Base-by-base conservation (phyloP, 2,113 vertebrate species). In the Nothocercus julius region DNA sequence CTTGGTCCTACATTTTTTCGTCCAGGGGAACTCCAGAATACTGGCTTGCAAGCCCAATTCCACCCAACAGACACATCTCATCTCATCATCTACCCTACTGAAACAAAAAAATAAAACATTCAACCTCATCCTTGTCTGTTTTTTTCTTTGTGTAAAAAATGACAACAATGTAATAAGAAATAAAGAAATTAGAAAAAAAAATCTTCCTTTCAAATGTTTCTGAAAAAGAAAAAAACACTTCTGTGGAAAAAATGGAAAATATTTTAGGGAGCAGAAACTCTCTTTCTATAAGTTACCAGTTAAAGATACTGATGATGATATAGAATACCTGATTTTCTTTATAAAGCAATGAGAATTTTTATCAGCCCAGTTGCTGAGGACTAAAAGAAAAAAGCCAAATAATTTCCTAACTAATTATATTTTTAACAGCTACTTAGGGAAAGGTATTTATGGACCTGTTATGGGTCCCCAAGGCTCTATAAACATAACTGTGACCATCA, bases 371-470 rank as follows among this genome's bases (percentile, higher is more conserved):
- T 9, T 13, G 27, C 47, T 85, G 54, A 89, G 36, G 16, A 16
- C n/a, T 44, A 40, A 72, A 87, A 72, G 9, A 87, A 73, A 45
- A 70, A 67, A 79, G 30, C 9, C 45, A 47, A 84, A 79, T 78
- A 18, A 56, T 80, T 88, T 87, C 32, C 62, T 77, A 61, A 63
- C 61, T 56, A 38, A 45, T 82, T 90, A 53, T 8, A 80, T 22
- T 42, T n/a, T 62, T 83, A 91, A 87, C 22, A 85, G 44, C 66
- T 61, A 92, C 72, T 80, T 67, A 34, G 38, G 70, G 53, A 79
- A 92, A 32, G 21, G 24, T 82, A 92, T 92, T 93, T 86, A 87
- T 54, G 34, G 49, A 42, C 18, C 49, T 34, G 44, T 92, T 95
- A 7, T 49, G 86, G 45, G 11, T 82, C 84, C 56, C 87, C 45